Evolutionary conservation across 2,113 vertebrate genomes (phyloP).

Genomic region (Chelonoidis abingdonii): DNA sequence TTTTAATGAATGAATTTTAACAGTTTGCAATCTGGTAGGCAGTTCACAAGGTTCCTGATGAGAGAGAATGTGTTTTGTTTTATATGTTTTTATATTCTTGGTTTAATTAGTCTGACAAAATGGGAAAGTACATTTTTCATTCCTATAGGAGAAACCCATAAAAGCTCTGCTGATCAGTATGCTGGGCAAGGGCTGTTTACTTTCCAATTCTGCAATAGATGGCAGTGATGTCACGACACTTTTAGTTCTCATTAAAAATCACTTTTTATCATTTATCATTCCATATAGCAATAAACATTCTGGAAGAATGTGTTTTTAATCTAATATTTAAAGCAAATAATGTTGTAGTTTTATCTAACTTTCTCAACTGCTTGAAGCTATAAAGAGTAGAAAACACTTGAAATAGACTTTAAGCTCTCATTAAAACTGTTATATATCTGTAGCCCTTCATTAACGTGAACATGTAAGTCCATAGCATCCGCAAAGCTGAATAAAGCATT

Average conservation of each 20-base stretch:
- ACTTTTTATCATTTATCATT: neutral
- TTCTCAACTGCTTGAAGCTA: neutral
- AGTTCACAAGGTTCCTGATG: slow-evolving; percentile 35
- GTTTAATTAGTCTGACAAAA: slow-evolving; percentile 60
- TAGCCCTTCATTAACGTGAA: neutral
- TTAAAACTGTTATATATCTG: neutral
- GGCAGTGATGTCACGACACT: slow-evolving; percentile 29
- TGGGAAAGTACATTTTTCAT: slow-evolving; percentile 40
- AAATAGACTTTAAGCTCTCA: neutral
- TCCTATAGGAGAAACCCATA: neutral
- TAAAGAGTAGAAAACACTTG: neutral
- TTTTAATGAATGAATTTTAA: slow-evolving; percentile 72
- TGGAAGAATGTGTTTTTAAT: neutral
- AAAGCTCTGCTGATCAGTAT: slow-evolving; percentile 18
- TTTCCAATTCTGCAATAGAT: slow-evolving; percentile 20
- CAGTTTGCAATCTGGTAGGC: slow-evolving; percentile 60
- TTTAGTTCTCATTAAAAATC: slow-evolving; percentile 27
- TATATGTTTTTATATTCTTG: slow-evolving; percentile 18
- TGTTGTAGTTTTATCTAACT: neutral
- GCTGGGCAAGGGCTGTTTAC: neutral
- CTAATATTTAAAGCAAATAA: neutral
- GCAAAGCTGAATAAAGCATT: neutral
- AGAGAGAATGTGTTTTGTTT: slow-evolving; percentile 19
- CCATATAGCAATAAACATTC: neutral
- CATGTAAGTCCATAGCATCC: neutral